Base-by-base conservation (phyloP, 2,113 vertebrate genomes). In the Trinectes maculatus region DNA sequence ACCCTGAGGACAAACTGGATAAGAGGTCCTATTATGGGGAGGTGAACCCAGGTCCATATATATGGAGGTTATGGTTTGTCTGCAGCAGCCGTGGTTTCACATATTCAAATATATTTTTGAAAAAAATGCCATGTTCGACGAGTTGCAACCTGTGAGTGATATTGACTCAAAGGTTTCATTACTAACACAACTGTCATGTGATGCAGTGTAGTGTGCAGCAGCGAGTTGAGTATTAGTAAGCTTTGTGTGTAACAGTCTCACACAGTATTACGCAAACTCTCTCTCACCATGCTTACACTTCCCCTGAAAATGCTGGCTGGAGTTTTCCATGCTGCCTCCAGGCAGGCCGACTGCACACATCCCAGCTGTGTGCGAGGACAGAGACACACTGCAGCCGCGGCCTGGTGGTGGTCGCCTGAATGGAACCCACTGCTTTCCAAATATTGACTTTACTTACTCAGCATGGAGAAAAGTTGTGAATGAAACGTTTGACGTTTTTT, bases 381-480 rank as follows among this genome's bases (percentile, higher is more conserved):
- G 74, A 66, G 57, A 39, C 59, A 56, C 62, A 60, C 60, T 72
- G 71, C 53, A 84, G 33, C 37, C 64, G 28, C 10, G 51, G 78
- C 29, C 58, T 39, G 81, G 67, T 72, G 67, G 77, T 28, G 47
- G 64, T 48, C 2, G 4, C n/a, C 74, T 72, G 28, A 1, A 65
- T 34, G 44, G 74, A 62, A 59, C 67, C 79, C 64, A 60, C 64
- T 29, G 60, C 73, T 68, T 28, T 62, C 53, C 52, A 78, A 85
- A 89, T 85, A 83, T 89, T 90, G 76, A 83, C 86, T 88, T 71
- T 80, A 58, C 77, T 66, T 37, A 49, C 68, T 85, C 68, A 9
- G 65, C 71, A 46, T 25, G 40, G 48, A 65, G 71, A 70, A 59
- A 75, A 84, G 56, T 75, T 80, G 70, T 87, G 78, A 86, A 89